Base-by-base conservation (phyloP, 2,888 invertebrate genomes). In the Drosophila colorata region DNA sequence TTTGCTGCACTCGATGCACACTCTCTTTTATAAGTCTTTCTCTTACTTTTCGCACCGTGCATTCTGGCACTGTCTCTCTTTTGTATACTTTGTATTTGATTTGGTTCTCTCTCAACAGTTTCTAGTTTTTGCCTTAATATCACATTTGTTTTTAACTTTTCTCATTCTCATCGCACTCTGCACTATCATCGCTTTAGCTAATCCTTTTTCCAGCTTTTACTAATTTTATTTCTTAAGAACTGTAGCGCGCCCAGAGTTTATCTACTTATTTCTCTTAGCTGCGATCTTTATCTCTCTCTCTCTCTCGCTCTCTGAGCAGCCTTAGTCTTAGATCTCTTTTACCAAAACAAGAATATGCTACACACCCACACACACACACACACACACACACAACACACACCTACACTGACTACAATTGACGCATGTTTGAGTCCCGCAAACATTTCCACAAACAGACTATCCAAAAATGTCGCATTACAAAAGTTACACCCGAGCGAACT, bases 111-210 rank as follows among this genome's bases (percentile, higher is more conserved):
- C 33, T 20, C 57, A 31, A 48, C 23, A 60, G 38, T 60, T 71
- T 48, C 60, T 64, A 56, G 55, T 69, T 68, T 74, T 70, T 75
- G 80, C 77, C 67, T 75, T 88, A 74, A 87, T 47, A 48, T 49
- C 43, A 68, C 68, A 77, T 83, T 71, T 82, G 57, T 75, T 74
- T 65, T 68, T 57, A 78, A 68, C 60, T 23, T 41, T 18, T n/a
- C 35, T 40, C 60, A 69, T 33, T 20, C n/a, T 63, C 67, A 69
- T 75, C 37, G 76, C 69, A 55, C 61, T 64, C 51, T 28, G 63
- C 69, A 75, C 59, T 43, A 44, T 55, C 64, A 69, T 35, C 40
- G 72, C 72, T 55, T 76, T 59, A 71, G 68, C 72, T 78, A 77
- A 78, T 58, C 33, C 43, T 25, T 61, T 65, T 53, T 61, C 37